Percentiles rank a stretch among this genome's conserved stretches.
These are phyloP conservation scores for Lasioglossum baleicum DNA, from an alignment of 1,140 invertebrate species.

Conservation along the genomic window DNA sequence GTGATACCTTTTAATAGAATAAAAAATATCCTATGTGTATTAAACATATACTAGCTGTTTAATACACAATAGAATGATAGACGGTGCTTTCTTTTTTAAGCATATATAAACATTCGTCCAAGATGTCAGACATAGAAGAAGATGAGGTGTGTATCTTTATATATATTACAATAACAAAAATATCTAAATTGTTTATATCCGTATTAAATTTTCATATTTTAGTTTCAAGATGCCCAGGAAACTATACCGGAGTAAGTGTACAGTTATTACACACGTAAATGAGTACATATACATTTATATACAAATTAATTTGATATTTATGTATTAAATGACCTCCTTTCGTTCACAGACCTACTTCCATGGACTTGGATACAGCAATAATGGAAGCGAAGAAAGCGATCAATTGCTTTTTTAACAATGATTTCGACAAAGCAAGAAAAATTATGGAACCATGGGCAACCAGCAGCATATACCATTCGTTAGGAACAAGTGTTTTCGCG, in stretches of 20 bases:
- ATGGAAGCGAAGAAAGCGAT: constrained; percentile 86
- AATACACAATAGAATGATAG: not conserved
- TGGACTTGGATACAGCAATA: constrained; percentile 84
- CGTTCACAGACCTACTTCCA: constrained; percentile 81
- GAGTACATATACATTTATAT: constrained; percentile 34
- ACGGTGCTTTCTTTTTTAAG: constrained; percentile 36
- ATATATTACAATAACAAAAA: not conserved
- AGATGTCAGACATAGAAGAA: constrained; percentile 75
- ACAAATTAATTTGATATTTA: too few species aligned
- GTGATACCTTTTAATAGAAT: not conserved
- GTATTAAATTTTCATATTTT: constrained; percentile 46
- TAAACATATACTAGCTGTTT: not conserved
- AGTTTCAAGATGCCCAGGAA: constrained; percentile 79
- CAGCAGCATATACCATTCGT: constrained; percentile 93
- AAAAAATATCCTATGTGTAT: not conserved
- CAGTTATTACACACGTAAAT: not conserved
- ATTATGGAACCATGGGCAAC: constrained; percentile 89
- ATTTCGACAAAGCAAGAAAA: constrained; percentile 88
- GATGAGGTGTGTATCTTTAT: constrained; percentile 67
- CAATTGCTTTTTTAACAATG: constrained; percentile 93
- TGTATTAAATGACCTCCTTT: constrained; percentile 81
- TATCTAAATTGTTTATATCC: not conserved
- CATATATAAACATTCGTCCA: constrained; percentile 46
- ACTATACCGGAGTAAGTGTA: constrained; percentile 66
- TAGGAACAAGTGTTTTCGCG: constrained; percentile 93